These are phyloP conservation scores for Nothobranchius furzeri DNA, from an alignment of 2,113 vertebrate species.

Conservation along the genomic window DNA sequence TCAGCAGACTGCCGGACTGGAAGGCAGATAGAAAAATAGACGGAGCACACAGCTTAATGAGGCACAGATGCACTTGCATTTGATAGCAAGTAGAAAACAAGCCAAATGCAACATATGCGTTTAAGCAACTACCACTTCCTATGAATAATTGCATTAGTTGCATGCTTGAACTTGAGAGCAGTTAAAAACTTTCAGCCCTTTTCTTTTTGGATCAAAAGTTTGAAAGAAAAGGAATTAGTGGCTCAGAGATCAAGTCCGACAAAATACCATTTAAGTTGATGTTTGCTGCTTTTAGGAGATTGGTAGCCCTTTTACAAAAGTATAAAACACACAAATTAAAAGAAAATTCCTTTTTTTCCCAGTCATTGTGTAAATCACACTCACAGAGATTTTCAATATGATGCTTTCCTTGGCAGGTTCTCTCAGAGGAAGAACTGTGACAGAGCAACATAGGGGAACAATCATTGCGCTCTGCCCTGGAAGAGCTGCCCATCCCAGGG, in stretches of 20 bases:
- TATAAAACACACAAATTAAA: no score
- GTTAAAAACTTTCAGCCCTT: background rate
- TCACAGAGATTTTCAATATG: background rate
- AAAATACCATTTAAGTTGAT: no score
- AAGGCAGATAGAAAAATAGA: slow-evolving; percentile 14
- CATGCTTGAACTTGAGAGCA: background rate
- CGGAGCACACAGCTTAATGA: slow-evolving; percentile 4
- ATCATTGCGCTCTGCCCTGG: slow-evolving; percentile 34
- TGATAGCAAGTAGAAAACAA: background rate
- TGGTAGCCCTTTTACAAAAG: no score
- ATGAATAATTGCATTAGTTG: background rate
- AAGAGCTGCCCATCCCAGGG: slow-evolving; percentile 36
- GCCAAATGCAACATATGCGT: background rate
- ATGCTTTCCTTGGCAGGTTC: slow-evolving; percentile 11
- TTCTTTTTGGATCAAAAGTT: no score
- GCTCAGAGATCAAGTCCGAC: no score
- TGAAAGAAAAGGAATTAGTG: no score
- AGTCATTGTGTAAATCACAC: background rate
- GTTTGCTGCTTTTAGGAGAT: no score
- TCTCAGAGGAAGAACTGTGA: slow-evolving; percentile 32
- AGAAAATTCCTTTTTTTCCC: slow-evolving; percentile 30
- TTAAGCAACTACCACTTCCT: background rate
- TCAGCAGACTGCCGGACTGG: slow-evolving; percentile 21
- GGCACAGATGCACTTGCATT: slow-evolving; percentile 19
- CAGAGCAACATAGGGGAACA: slow-evolving; percentile 41